Evolutionary conservation across 2,113 vertebrate species (phyloP).

Genomic region (Nestor notabilis): DNA sequence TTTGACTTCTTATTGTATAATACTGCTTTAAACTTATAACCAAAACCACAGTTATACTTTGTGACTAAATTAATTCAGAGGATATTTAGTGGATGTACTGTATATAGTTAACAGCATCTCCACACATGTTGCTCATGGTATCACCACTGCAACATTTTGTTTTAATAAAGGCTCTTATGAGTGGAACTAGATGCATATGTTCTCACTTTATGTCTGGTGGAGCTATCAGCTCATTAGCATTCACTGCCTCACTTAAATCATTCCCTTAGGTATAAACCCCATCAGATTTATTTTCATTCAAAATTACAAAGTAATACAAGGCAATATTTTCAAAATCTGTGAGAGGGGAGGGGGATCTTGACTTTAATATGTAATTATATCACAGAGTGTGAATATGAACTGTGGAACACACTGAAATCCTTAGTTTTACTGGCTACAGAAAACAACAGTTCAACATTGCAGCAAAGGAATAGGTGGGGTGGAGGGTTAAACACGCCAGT

Average conservation of each 20-base stretch:
- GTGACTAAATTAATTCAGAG: not conserved
- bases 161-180: conserved; percentile 3
- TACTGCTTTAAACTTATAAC: not conserved
- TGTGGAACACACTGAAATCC: not conserved
- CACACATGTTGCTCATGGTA: not conserved
- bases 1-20: not conserved
- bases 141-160: not conserved
- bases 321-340: not conserved
- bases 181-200: conserved; percentile 12
- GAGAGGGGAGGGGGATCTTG: not conserved
- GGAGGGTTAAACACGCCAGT: not conserved
- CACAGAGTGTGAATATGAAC: not conserved
- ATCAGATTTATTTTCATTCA: conserved; percentile 15
- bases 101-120: not conserved
- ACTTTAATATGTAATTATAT: conserved; percentile 29
- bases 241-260: conserved; percentile 7
- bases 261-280: conserved; percentile 11
- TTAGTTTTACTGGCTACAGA: not conserved
- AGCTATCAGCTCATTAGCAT: conserved; percentile 31
- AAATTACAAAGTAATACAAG: not conserved
- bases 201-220: conserved; percentile 6
- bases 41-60: not conserved
- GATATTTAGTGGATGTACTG: not conserved
- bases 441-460: not conserved
- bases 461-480: not conserved